These are phyloP conservation scores for Dexiosoma caninum DNA, from an alignment of 2,888 invertebrate genomes.

Conservation along the genomic window DNA sequence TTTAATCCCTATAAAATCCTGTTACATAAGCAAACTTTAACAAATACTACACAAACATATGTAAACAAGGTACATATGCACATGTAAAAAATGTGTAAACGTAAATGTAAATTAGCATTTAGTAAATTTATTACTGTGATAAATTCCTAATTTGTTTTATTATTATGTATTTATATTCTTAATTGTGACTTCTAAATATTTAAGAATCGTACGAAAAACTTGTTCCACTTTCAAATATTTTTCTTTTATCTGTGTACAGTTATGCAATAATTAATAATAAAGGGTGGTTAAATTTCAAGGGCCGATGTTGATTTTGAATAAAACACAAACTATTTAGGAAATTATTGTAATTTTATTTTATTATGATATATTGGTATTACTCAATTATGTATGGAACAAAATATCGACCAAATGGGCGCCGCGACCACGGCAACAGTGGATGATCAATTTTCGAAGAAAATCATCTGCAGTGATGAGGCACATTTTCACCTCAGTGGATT, in stretches of 20 bases:
- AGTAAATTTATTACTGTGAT: conserved; percentile 65
- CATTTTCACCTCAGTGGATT: too few relatives aligned
- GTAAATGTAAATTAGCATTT: conserved; percentile 53
- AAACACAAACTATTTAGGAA: too few relatives aligned
- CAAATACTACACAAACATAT: background rate
- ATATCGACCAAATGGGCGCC: too few relatives aligned
- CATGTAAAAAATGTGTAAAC: background rate
- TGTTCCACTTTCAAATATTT: background rate
- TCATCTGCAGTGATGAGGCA: too few relatives aligned
- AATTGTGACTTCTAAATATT: background rate
- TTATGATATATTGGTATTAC: too few relatives aligned
- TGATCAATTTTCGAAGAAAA: too few relatives aligned
- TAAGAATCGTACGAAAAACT: background rate
- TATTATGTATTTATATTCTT: conserved; percentile 6
- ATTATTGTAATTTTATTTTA: too few relatives aligned
- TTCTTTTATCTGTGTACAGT: conserved; percentile 8
- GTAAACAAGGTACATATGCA: background rate
- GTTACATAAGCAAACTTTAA: background rate
- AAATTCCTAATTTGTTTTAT: conserved; percentile 59
- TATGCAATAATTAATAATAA: conserved; percentile 11
- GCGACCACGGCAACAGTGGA: too few relatives aligned
- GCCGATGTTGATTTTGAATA: too few relatives aligned
- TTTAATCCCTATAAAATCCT: background rate
- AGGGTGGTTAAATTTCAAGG: too few relatives aligned
- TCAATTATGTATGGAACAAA: too few relatives aligned